Base-by-base conservation (phyloP, 2,888 invertebrate species). In the Drosophila picticornis region DNA sequence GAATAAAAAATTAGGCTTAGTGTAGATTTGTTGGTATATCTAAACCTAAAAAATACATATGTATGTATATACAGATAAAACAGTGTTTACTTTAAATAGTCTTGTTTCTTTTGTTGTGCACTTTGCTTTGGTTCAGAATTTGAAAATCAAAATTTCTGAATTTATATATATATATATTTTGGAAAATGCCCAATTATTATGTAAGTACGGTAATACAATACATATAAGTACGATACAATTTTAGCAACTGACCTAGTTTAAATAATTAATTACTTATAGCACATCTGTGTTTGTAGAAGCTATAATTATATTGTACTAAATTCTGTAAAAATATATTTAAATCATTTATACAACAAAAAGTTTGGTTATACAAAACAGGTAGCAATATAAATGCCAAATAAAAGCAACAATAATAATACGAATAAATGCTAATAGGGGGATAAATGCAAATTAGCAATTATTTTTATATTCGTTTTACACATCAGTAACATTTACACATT, bases 81-180 rank as follows among this genome's bases (percentile, higher is more conserved):
- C 68, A 81, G 78, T 81, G 77, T 74, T 81, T 81, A 72, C 66
- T 63, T 77, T 81, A 77, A 81, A 81, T 63, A 81, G 80, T 81
- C 80, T 81, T 81, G 68, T 58, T 80, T 81, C 74, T 71, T 77
- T 81, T 81, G 67, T 81, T 81, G 80, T 81, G 80, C 80, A 77
- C 72, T 70, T 81, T 81, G 69, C 62, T 46, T 46, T 72, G 65
- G 67, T 77, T 77, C 74, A 80, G 82, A 70, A 73, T 77, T 74
- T 71, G 31, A 31, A 67, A 79, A 77, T 43, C 50, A 66, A 74
- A 74, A 70, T 62, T 55, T 57, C 69, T 74, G 58, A 64, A 62
- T 65, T n/a, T 25, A 55, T 36, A 36, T 34, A 55, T 36, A 36
- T 34, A 34, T 22, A 38, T 62, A 31, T 72, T 71, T 77, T 63